Conservation (phyloP, 1,140 invertebrate genomes). For the Papilio xuthus region DNA sequence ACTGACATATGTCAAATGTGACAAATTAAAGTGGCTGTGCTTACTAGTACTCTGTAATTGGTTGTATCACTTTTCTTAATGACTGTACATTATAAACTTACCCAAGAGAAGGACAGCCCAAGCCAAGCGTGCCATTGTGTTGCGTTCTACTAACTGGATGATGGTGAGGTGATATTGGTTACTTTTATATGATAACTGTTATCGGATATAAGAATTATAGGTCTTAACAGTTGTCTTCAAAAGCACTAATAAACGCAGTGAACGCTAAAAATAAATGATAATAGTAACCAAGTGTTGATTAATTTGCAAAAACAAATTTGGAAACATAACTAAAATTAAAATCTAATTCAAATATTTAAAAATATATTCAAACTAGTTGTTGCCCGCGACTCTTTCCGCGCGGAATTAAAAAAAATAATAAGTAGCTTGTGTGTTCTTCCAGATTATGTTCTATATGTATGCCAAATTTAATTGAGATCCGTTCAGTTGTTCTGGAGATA, state of each 20-base stretch:
- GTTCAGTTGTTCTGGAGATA: too few species aligned
- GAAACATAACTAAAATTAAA: neutral
- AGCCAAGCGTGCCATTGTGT: constrained; percentile 27
- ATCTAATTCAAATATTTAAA: neutral
- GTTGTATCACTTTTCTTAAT: neutral
- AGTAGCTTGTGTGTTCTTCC: too few species aligned
- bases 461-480: too few species aligned
- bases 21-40: too few species aligned
- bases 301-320: neutral
- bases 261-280: constrained; percentile 19
- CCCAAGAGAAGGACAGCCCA: constrained; percentile 27
- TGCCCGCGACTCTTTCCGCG: too few species aligned
- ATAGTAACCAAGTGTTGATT: constrained; percentile 11
- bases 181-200: constrained; percentile 12
- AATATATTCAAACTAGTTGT: too few species aligned
- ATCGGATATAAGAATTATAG: constrained; percentile 22
- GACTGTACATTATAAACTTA: neutral
- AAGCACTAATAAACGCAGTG: constrained; percentile 18
- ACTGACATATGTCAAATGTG: too few species aligned
- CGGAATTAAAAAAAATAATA: too few species aligned
- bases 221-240: neutral
- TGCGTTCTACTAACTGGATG: constrained; percentile 18
- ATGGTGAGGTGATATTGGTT: neutral
- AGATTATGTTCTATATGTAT: too few species aligned
- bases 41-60: too few species aligned